These are phyloP conservation scores for Daubentonia madagascariensis DNA, from an alignment of 2,113 vertebrate genomes.

Conservation along the genomic window DNA sequence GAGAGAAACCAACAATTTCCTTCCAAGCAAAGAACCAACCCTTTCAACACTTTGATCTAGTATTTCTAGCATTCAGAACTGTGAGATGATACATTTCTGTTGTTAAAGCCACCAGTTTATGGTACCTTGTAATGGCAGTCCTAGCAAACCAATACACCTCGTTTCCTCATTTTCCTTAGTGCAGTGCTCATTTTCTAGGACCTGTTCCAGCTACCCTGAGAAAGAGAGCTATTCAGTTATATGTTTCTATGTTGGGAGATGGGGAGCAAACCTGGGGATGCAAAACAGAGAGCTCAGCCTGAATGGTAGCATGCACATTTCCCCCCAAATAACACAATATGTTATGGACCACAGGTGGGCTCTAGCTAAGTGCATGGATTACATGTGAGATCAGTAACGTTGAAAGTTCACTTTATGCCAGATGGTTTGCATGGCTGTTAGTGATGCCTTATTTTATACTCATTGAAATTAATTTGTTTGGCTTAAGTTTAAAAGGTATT, in stretches of 20 bases:
- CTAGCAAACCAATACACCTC: background rate
- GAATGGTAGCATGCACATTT: background rate
- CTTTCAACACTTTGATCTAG: background rate
- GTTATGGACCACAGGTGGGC: background rate
- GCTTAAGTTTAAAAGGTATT: background rate
- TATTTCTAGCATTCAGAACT: background rate
- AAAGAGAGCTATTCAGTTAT: background rate
- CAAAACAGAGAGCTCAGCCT: background rate
- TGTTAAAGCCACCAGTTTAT: background rate
- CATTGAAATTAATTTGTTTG: background rate
- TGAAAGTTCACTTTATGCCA: background rate
- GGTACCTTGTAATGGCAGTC: accelerated
- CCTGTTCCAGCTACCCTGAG: background rate
- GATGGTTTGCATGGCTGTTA: background rate
- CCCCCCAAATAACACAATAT: background rate
- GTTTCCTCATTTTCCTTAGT: background rate
- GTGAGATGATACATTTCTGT: background rate
- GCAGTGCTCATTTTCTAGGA: background rate
- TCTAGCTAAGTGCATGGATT: background rate
- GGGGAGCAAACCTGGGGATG: background rate
- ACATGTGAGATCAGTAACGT: background rate
- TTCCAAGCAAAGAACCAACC: background rate
- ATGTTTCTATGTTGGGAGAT: background rate
- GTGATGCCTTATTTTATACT: background rate
- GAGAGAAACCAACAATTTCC: background rate